Base-by-base conservation (phyloP, 2,797 vertebrate species). In the Mycteria americana region DNA sequence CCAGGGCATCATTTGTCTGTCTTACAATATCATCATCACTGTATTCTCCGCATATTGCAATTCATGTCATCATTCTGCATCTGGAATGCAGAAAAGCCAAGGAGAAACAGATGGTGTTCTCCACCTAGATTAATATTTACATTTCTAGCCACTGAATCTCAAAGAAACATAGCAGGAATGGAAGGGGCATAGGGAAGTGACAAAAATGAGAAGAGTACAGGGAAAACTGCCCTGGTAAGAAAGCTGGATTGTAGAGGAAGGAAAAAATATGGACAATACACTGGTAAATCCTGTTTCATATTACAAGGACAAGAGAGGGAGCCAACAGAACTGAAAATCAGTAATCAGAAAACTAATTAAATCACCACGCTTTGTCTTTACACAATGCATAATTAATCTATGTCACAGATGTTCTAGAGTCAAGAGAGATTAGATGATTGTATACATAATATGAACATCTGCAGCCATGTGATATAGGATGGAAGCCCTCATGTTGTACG, bases 341-440 rank as follows among this genome's bases (percentile, higher is more conserved):
- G 86, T 87, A 97, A 96, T 93, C 95, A 95, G 84, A 95, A 89
- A 94, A 87, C 87, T 97, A 96, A 95, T 96, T 97, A 97, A 97
- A 96, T 92, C 93, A 85, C 57, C 73, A 93, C 0, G 9, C 62
- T 96, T 95, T 97, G 82, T 95, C 95, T 95, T 95, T 91, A 81
- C 82, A 95, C 89, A 96, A 95, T 92, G 50, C 93, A 95, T 94
- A 95, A 97, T 93, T 96, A 94, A 95, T 93, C 82, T 95, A 82
- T 97, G 92, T 80, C 92, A 96, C 93, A 96, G 93, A 97, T 97
- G 96, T 95, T 94, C 89, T 91, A 89, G 89, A 95, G 60, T 85
- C 76, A 92, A 95, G 92, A 94, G 91, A 92, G 94, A 96, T 96
- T 95, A 96, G 54, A 81, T 5, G 43, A 93, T 81, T 95, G 77